A percentile compares a stretch with the other conserved stretches of the same genome.
Conservation (phyloP, 2,888 invertebrate species). For the Drosophila meridionalis region DNA sequence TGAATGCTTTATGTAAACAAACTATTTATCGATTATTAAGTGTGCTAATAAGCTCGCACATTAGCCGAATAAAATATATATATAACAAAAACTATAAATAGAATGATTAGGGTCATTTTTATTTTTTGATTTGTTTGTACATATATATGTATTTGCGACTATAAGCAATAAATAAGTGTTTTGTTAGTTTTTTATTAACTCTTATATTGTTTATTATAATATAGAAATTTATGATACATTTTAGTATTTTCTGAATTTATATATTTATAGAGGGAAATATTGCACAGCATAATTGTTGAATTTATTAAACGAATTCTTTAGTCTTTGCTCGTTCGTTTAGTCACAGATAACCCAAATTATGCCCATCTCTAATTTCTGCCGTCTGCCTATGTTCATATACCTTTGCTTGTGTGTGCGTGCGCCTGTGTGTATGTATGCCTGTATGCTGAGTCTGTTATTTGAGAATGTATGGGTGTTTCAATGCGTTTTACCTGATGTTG, state of each 20-base stretch:
- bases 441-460: slow-evolving; percentile 13
- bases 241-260: too few relatives aligned
- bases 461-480: slow-evolving; percentile 7
- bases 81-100: slow-evolving; percentile 7
- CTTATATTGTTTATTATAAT: neutral
- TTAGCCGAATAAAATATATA: neutral
- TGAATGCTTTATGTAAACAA: neutral
- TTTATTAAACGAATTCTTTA: neutral
- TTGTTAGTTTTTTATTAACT: neutral
- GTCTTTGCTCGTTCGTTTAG: neutral
- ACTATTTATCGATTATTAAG: neutral
- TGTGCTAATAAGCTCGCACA: neutral
- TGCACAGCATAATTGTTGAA: neutral
- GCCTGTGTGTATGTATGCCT: neutral
- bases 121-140: neutral
- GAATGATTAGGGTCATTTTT: slow-evolving; percentile 1
- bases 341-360: slow-evolving; percentile 24
- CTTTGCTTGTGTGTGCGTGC: neutral
- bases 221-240: neutral
- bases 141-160: neutral
- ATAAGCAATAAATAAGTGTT: neutral
- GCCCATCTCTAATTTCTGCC: slow-evolving; percentile 46
- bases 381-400: slow-evolving; percentile 10
- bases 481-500: slow-evolving; percentile 45
- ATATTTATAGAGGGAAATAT: neutral